A percentile compares a stretch with the other conserved stretches of the same genome.
Evolutionary conservation across 2,888 invertebrate species (phyloP).

Genomic region (Gibbula magus): DNA sequence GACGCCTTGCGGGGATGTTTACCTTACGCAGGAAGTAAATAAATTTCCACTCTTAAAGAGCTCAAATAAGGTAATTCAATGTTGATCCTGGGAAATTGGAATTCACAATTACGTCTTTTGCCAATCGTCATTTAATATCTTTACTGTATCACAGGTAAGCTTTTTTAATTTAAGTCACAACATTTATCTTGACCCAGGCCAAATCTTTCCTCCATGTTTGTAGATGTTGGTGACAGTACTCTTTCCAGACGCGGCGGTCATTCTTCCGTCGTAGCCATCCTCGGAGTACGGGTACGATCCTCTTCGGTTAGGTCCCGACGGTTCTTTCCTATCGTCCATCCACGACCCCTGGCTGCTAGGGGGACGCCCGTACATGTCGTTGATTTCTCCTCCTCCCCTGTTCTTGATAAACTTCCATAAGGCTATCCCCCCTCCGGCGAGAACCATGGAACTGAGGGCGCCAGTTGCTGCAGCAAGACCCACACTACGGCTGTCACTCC

Average conservation of each 20-base stretch:
- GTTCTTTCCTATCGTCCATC: background rate
- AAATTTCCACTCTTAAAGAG: too few species aligned
- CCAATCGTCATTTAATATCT: too few species aligned
- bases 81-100: too few species aligned
- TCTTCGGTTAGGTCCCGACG: background rate
- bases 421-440: background rate
- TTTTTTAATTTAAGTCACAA: background rate
- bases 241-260: background rate
- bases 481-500: background rate
- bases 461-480: background rate
- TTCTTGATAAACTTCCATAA: background rate
- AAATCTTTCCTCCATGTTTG: background rate
- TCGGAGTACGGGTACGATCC: background rate
- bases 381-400: background rate
- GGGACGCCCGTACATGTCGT: background rate
- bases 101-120: too few species aligned
- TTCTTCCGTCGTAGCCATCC: background rate
- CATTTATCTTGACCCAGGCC: background rate
- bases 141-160: too few species aligned
- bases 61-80: too few species aligned
- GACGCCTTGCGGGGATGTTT: too few species aligned
- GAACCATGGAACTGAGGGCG: background rate
- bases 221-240: background rate
- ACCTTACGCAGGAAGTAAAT: too few species aligned
- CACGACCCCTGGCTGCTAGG: slow-evolving; percentile 2